These are phyloP conservation scores for Cinclus mexicanus DNA, from an alignment of 2,113 vertebrate genomes.

Conservation along the genomic window DNA sequence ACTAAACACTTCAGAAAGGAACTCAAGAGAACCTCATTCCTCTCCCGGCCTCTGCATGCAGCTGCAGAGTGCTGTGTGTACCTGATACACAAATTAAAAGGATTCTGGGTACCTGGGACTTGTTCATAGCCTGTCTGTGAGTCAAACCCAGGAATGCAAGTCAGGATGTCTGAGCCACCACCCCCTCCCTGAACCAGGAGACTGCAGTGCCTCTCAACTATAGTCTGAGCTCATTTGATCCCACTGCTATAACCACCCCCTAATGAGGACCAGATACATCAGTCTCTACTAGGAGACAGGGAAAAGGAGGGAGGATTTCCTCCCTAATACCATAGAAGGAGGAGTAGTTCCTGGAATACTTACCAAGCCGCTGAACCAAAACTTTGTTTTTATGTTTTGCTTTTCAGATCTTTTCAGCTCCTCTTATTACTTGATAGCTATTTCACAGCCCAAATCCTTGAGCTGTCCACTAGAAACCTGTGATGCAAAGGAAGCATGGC, in stretches of 20 bases:
- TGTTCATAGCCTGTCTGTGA: not conserved
- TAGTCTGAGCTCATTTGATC: not conserved
- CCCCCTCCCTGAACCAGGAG: not conserved
- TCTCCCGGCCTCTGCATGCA: not conserved
- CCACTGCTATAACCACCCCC: not conserved
- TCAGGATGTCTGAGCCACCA: not conserved
- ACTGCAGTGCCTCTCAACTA: not conserved
- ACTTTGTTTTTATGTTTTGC: slow-evolving; percentile 14
- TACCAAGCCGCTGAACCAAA: slow-evolving; percentile 33
- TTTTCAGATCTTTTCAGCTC: not conserved
- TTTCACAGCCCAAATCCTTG: not conserved
- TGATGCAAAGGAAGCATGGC: not conserved
- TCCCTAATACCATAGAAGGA: not conserved
- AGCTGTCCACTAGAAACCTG: not conserved
- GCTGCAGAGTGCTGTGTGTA: not conserved
- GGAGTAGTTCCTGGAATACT: slow-evolving; percentile 48
- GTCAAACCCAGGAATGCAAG: not conserved
- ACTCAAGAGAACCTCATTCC: not conserved
- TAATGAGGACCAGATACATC: slow-evolving; percentile 43
- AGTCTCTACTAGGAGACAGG: not conserved
- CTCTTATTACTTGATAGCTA: not conserved
- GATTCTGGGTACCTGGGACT: not conserved
- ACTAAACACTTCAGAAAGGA: not conserved
- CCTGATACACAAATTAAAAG: not conserved
- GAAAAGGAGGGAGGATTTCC: not conserved